phyloP scores from a whole-genome alignment of 1,140 invertebrate genomes.

The Chrysomallon squamiferum region DNA sequence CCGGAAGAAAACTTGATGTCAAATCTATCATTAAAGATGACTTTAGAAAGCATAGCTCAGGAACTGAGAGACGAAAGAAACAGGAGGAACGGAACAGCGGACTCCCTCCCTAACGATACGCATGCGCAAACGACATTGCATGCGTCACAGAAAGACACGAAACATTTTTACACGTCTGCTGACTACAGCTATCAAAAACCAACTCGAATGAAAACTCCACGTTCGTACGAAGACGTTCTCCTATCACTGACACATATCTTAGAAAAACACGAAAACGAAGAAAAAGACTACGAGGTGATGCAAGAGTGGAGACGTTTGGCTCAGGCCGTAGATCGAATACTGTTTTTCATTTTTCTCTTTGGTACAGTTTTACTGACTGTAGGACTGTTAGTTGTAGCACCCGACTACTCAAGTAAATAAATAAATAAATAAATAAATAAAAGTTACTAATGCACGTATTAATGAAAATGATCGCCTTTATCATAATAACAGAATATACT shows the following conservation, averaged over 20 bases:
- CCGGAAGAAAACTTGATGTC: conserved; percentile 30
- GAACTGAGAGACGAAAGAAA: conserved; percentile 50
- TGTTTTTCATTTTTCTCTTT: conserved; percentile 70
- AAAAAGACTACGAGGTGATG: conserved; percentile 55
- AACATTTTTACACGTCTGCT: neutral
- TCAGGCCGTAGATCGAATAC: conserved; percentile 67
- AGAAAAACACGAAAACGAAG: conserved; percentile 52
- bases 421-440: too few relatives aligned
- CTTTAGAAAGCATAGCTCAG: conserved; percentile 55
- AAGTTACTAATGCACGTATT: too few relatives aligned
- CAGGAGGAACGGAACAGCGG: conserved; percentile 31
- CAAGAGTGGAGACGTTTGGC: conserved; percentile 69
- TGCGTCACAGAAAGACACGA: neutral
- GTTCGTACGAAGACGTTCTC: conserved; percentile 53
- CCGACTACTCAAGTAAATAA: conserved; percentile 24
- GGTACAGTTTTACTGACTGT: conserved; percentile 66
- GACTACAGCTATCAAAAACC: neutral
- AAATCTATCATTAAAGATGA: conserved; percentile 49
- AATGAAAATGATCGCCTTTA: too few relatives aligned
- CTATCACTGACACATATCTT: conserved; percentile 49
- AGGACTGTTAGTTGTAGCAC: conserved; percentile 61
- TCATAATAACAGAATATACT: too few relatives aligned
- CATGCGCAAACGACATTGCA: conserved; percentile 4
- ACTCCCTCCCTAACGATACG: conserved; percentile 5
- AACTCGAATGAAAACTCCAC: conserved; percentile 4